These are phyloP conservation scores for Fabriciana adippe DNA, from an alignment of 2,888 invertebrate genomes.

Conservation along the genomic window DNA sequence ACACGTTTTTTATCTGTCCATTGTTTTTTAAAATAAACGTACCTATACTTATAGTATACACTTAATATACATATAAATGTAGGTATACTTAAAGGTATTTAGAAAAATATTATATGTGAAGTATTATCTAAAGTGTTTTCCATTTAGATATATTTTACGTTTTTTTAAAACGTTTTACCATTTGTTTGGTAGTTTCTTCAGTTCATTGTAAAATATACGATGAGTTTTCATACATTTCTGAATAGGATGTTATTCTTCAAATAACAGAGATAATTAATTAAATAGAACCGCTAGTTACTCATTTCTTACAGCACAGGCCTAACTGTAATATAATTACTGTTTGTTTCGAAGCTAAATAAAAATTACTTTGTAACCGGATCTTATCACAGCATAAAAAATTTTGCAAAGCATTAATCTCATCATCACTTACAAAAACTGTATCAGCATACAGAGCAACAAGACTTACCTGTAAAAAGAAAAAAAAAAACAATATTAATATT, in stretches of 20 bases:
- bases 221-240: too few species aligned
- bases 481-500: background rate
- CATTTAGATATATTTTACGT: too few species aligned
- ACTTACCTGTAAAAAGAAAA: constrained; percentile 47
- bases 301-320: constrained; percentile 9
- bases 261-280: too few species aligned
- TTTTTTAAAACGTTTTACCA: too few species aligned
- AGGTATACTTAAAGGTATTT: too few species aligned
- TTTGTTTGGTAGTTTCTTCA: too few species aligned
- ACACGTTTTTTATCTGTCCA: background rate
- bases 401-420: constrained; percentile 40
- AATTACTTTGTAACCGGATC: constrained; percentile 42
- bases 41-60: background rate
- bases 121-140: too few species aligned
- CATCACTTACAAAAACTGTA: constrained; percentile 43
- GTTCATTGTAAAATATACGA: too few species aligned
- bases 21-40: background rate
- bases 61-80: background rate
- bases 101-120: too few species aligned
- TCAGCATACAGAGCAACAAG: constrained; percentile 36
- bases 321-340: constrained; percentile 46
- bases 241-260: too few species aligned
- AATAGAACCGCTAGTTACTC: background rate
- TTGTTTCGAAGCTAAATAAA: constrained; percentile 46
- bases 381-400: constrained; percentile 34